Percentiles rank a stretch among this genome's conserved stretches.
These are phyloP conservation scores for Erythrocebus patas DNA, from an alignment of 2,113 vertebrate genomes.

Conservation along the genomic window DNA sequence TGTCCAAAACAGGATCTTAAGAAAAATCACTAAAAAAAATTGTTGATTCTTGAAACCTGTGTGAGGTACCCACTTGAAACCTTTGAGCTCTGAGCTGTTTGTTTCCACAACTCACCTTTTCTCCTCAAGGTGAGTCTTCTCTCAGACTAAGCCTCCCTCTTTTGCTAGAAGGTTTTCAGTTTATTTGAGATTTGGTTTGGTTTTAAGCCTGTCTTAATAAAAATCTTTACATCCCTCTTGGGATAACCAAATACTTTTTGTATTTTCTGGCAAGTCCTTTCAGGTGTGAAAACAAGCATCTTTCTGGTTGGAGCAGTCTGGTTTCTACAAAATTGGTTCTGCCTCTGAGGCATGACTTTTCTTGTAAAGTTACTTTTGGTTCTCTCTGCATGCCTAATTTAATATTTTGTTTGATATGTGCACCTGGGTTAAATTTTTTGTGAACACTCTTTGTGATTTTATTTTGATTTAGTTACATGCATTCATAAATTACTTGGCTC, in stretches of 20 bases:
- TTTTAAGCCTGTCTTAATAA: not conserved
- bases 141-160: not conserved
- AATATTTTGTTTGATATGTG: not conserved
- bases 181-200: not conserved
- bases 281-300: not conserved
- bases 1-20: not conserved
- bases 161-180: not conserved
- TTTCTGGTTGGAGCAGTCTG: not conserved
- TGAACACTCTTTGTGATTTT: not conserved
- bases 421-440: not conserved
- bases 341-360: not conserved
- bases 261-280: not conserved
- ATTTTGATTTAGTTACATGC: not conserved
- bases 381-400: not conserved
- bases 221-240: not conserved
- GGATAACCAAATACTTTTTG: not conserved
- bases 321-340: not conserved
- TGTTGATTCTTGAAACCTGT: not conserved
- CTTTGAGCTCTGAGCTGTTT: not conserved
- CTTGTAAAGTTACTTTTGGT: not conserved
- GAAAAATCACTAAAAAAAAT: not conserved
- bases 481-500: not conserved
- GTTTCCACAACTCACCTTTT: not conserved
- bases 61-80: not conserved
- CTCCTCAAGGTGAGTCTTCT: not conserved